These are phyloP conservation scores for Vesta saturnalis DNA, from an alignment of 2,888 invertebrate genomes.

Conservation along the genomic window DNA sequence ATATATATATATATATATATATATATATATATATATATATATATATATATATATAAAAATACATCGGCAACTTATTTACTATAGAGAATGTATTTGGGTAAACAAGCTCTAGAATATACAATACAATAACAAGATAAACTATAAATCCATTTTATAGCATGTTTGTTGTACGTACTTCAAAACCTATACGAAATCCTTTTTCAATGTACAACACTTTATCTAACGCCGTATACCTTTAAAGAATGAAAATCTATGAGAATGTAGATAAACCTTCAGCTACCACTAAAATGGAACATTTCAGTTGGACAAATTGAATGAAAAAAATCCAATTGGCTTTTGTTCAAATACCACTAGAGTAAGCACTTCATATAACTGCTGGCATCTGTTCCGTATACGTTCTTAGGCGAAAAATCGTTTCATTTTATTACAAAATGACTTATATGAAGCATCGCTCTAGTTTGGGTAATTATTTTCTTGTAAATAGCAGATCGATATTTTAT, in stretches of 20 bases:
- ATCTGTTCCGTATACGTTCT: slow-evolving; percentile 28
- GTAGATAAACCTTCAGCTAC: slow-evolving; percentile 27
- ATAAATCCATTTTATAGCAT: not conserved
- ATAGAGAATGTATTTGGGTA: too few relatives aligned
- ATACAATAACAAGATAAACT: not conserved
- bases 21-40: not conserved
- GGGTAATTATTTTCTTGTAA: not conserved
- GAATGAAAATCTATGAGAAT: slow-evolving; percentile 26
- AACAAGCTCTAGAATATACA: not conserved
- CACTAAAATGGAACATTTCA: slow-evolving; percentile 29
- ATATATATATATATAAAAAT: slow-evolving; percentile 3
- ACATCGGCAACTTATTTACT: not conserved
- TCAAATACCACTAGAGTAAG: slow-evolving; percentile 36
- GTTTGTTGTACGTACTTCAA: not conserved
- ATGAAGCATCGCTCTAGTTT: slow-evolving; percentile 5
- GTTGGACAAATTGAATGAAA: slow-evolving; percentile 38
- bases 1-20: not conserved
- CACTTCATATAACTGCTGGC: slow-evolving; percentile 35
- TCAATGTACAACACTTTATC: not conserved
- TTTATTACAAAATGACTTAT: slow-evolving; percentile 23
- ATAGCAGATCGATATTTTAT: not conserved
- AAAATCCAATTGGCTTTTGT: slow-evolving; percentile 39
- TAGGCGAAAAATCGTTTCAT: slow-evolving; percentile 25
- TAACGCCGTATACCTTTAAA: not conserved
- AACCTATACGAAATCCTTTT: not conserved